Conservation (phyloP, 1,140 invertebrate species). For the Lineus longissimus region DNA sequence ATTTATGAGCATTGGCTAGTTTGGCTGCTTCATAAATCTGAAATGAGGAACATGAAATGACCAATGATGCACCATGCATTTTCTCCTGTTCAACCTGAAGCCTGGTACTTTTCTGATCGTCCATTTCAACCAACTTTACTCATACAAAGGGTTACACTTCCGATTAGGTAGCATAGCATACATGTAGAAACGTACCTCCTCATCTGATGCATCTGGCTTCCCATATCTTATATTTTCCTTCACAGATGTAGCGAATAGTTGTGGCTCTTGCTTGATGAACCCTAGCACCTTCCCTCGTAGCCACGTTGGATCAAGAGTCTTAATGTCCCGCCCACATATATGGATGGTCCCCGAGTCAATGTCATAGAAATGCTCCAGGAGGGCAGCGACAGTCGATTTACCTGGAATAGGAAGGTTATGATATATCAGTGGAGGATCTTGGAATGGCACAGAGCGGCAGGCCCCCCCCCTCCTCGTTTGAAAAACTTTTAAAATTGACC, state of each 20-base stretch:
- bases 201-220: conserved; percentile 59
- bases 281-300: conserved; percentile 76
- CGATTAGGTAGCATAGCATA: conserved; percentile 6
- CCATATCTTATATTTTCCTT: conserved; percentile 92
- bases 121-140: not conserved
- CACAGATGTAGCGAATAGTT: conserved; percentile 86
- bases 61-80: not conserved
- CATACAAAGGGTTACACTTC: conserved; percentile 3
- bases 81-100: not conserved
- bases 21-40: conserved; percentile 73
- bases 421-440: too few species aligned
- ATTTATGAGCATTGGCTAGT: conserved; percentile 85
- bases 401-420: conserved; percentile 48
- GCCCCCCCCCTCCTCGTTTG: too few species aligned
- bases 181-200: conserved; percentile 60
- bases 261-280: conserved; percentile 86
- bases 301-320: conserved; percentile 77
- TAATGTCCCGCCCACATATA: conserved; percentile 75
- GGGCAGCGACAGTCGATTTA: conserved; percentile 82
- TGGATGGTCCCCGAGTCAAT: conserved; percentile 70
- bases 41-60: conserved; percentile 14
- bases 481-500: too few species aligned
- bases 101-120: not conserved
- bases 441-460: too few species aligned
- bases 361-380: conserved; percentile 89